A percentile compares a stretch with the other conserved stretches of the same genome.
These are phyloP conservation scores for Aquatica leii DNA, from an alignment of 2,888 invertebrate species.

Conservation along the genomic window DNA sequence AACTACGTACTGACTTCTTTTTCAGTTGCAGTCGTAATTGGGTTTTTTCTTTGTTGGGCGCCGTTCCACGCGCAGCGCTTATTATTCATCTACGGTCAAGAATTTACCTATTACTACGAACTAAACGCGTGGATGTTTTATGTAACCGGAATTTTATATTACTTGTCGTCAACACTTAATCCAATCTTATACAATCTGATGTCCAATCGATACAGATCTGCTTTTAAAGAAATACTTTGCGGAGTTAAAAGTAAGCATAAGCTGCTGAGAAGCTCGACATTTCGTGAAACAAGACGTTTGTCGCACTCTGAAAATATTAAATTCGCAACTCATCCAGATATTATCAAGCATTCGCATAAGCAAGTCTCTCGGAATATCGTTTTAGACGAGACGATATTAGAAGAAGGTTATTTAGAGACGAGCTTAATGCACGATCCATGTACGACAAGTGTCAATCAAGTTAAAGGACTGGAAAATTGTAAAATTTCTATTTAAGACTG, in stretches of 20 bases:
- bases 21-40: conserved; percentile 90
- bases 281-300: conserved; percentile 64
- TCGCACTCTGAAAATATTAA: conserved; percentile 50
- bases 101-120: conserved; percentile 67
- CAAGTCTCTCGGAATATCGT: neutral
- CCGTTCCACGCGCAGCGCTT: conserved; percentile 94
- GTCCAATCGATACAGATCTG: conserved; percentile 76
- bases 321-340: conserved; percentile 7
- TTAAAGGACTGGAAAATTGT: no score
- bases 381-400: conserved; percentile 17
- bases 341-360: conserved; percentile 5
- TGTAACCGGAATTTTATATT: conserved; percentile 82
- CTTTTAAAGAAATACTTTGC: conserved; percentile 79
- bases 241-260: conserved; percentile 62
- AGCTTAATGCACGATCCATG: neutral
- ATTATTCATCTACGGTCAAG: conserved; percentile 78
- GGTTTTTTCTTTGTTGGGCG: conserved; percentile 96
- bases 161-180: conserved; percentile 81
- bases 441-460: no score
- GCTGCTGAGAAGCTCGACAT: conserved; percentile 68
- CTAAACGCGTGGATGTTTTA: conserved; percentile 83
- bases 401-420: conserved; percentile 16
- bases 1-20: neutral
- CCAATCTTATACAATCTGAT: conserved; percentile 88
- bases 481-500: no score